phyloP scores from a whole-genome alignment of 2,888 invertebrate genomes.

The Hirtodrosophila histrioides region DNA sequence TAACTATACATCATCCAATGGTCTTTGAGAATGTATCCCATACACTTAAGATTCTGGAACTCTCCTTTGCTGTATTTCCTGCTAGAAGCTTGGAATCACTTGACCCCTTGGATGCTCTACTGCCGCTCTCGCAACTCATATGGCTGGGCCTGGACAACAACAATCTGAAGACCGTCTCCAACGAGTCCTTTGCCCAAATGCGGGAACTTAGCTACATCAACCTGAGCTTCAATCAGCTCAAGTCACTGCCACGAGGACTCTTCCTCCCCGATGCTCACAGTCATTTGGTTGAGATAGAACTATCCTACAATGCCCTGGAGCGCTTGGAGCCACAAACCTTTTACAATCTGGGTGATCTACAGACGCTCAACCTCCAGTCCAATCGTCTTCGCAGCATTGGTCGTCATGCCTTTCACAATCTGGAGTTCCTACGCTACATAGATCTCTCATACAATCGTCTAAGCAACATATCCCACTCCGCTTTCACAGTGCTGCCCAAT shows the following conservation, averaged over 20 bases:
- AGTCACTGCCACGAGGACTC: slow-evolving; percentile 88
- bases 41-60: slow-evolving; percentile 92
- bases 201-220: slow-evolving; percentile 91
- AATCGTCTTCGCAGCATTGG: slow-evolving; percentile 90
- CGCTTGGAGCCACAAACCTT: slow-evolving; percentile 89
- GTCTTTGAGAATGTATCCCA: slow-evolving; percentile 91
- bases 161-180: slow-evolving; percentile 90
- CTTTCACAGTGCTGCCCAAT: slow-evolving; percentile 91
- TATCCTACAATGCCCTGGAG: slow-evolving; percentile 92
- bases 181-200: slow-evolving; percentile 89
- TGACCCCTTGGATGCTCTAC: slow-evolving; percentile 91
- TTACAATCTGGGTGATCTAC: slow-evolving; percentile 89
- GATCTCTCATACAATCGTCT: slow-evolving; percentile 93
- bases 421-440: slow-evolving; percentile 91
- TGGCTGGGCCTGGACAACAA: slow-evolving; percentile 96
- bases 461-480: slow-evolving; percentile 88
- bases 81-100: slow-evolving; percentile 81
- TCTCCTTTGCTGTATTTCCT: slow-evolving; percentile 93
- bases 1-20: slow-evolving; percentile 91
- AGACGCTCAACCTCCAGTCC: slow-evolving; percentile 91
- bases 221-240: slow-evolving; percentile 93
- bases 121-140: slow-evolving; percentile 89
- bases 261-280: slow-evolving; percentile 89
- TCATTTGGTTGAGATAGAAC: slow-evolving; percentile 90
- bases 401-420: slow-evolving; percentile 90